Conservation (phyloP, 2,113 vertebrate species). For the Macrotus californicus region DNA sequence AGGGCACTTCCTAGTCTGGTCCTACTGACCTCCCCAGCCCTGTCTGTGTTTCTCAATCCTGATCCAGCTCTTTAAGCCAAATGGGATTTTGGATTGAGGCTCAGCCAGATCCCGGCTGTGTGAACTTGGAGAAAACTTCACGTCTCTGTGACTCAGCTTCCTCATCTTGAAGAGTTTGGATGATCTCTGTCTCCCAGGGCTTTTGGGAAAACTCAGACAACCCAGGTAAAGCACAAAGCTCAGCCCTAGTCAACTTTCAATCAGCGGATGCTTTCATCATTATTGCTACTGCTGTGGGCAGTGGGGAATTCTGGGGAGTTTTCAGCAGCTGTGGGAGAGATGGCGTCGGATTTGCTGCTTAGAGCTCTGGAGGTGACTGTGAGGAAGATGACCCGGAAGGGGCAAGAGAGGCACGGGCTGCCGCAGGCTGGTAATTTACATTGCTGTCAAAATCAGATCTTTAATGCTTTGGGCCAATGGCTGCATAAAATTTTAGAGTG, state of each 20-base stretch:
- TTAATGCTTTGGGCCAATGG: constrained; percentile 4
- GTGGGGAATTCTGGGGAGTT: not conserved
- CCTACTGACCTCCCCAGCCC: not conserved
- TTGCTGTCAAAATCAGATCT: constrained; percentile 21
- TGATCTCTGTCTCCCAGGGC: not conserved
- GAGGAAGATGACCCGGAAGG: not conserved
- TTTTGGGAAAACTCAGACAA: not conserved
- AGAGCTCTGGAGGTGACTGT: not conserved
- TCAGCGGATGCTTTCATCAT: too few relatives aligned
- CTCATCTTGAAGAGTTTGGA: not conserved
- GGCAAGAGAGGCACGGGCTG: not conserved
- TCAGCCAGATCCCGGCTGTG: not conserved
- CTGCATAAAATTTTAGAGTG: constrained; percentile 37
- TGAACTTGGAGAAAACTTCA: not conserved
- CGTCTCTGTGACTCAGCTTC: not conserved
- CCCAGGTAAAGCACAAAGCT: not conserved
- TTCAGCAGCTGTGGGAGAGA: not conserved
- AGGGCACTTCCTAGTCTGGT: not conserved
- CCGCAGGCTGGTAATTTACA: constrained; percentile 26
- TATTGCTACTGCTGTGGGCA: not conserved
- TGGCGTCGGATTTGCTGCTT: not conserved
- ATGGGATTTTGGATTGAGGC: not conserved
- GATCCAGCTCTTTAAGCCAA: not conserved
- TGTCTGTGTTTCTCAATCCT: not conserved
- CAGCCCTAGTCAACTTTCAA: accelerated